These are phyloP conservation scores for Aldabrachelys gigantea DNA, from an alignment of 2,113 vertebrate genomes.

Conservation along the genomic window DNA sequence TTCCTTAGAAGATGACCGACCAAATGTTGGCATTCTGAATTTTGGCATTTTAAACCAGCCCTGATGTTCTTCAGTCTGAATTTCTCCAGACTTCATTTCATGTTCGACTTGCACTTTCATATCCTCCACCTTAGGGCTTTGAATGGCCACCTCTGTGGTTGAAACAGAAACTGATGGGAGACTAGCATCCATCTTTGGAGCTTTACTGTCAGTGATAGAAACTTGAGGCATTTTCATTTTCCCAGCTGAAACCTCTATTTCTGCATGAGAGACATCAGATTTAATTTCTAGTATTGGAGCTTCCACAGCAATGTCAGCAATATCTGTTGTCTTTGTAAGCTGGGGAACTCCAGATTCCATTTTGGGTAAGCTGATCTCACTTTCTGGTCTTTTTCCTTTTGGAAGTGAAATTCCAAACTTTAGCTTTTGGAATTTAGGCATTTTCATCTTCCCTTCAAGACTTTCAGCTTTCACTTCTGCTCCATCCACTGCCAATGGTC, in stretches of 20 bases:
- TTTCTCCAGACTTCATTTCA: constrained; percentile 28
- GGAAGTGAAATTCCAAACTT: constrained; percentile 59
- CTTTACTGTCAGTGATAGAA: background rate
- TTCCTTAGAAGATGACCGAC: constrained; percentile 33
- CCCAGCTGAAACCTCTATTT: background rate
- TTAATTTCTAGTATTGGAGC: background rate
- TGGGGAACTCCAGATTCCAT: constrained; percentile 20
- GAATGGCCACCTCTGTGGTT: background rate
- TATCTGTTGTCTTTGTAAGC: background rate
- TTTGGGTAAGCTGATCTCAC: constrained; percentile 25
- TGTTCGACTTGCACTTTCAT: constrained; percentile 22
- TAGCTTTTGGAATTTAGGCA: constrained; percentile 63
- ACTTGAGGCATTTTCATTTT: constrained; percentile 27
- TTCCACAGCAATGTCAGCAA: background rate
- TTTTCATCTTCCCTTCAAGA: constrained; percentile 58
- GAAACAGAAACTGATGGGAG: background rate
- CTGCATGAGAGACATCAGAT: background rate
- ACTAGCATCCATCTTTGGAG: background rate
- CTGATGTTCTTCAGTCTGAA: constrained; percentile 58
- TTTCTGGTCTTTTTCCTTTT: constrained; percentile 46
- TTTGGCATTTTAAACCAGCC: constrained; percentile 74
- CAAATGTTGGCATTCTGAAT: constrained; percentile 65
- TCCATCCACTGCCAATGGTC: constrained; percentile 6
- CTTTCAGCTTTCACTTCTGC: constrained; percentile 44
- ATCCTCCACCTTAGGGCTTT: constrained; percentile 22